A percentile compares a stretch with the other conserved stretches of the same genome.
Evolutionary conservation across 2,888 invertebrate species (phyloP).

Genomic region (Coleophora flavipennella): DNA sequence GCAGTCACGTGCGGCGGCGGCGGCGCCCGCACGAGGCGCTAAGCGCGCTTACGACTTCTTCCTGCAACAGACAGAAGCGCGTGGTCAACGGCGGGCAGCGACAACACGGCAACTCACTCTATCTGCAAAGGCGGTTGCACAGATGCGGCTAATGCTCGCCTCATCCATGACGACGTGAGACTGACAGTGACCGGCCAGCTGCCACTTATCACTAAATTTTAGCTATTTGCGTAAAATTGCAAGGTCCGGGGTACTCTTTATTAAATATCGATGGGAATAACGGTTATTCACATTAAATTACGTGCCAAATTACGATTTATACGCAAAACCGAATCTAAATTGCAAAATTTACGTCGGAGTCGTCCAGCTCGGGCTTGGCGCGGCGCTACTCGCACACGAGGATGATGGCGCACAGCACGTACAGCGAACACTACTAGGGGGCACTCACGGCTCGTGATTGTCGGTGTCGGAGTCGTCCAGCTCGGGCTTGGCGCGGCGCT

Average conservation of each 20-base stretch:
- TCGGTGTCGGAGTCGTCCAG: conserved; percentile 95
- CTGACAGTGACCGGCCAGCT: too few species aligned
- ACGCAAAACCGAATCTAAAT: too few species aligned
- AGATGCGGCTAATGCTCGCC: background rate
- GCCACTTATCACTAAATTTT: background rate
- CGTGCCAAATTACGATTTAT: background rate
- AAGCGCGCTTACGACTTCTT: conserved; percentile 45
- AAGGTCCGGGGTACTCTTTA: background rate
- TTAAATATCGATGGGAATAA: background rate
- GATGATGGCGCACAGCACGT: conserved; percentile 94
- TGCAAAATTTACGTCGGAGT: too few species aligned
- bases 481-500: conserved; percentile 94
- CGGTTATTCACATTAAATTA: background rate
- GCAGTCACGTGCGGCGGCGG: conserved; percentile 14
- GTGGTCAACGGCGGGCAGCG: background rate
- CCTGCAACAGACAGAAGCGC: conserved; percentile 30
- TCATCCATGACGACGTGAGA: too few species aligned
- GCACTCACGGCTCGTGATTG: too few species aligned
- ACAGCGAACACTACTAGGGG: too few species aligned
- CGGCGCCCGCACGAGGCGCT: conserved; percentile 21
- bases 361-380: conserved; percentile 93
- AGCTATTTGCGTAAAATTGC: background rate
- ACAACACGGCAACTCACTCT: too few species aligned
- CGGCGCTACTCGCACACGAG: conserved; percentile 97
- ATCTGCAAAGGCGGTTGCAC: too few species aligned